Base-by-base conservation (phyloP, 2,797 vertebrate species). In the Periophthalmus magnuspinnatus region DNA sequence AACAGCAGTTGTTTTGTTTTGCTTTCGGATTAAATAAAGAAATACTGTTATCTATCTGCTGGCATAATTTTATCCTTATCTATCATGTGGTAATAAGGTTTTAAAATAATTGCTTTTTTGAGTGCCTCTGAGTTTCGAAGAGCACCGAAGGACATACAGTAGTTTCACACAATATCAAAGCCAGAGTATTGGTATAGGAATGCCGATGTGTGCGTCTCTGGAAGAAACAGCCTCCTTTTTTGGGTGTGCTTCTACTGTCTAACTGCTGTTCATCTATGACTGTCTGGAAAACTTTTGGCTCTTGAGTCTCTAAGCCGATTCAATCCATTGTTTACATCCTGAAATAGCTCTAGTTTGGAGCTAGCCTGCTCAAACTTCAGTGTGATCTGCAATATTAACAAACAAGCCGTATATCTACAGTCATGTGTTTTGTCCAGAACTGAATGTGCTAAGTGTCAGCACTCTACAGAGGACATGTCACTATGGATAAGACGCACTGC, bases 361-460 rank as follows among this genome's bases (percentile, higher is more conserved):
- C 38, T 4, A 61, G n/a, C 28, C 2, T n/a, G 28, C 28, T 28
- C 28, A 28, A 28, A 28, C 28, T 28, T 28, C 28, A 28, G 1
- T 1, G 28, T 28, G 28, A 28, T 28, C 28, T 45, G 38, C 38
- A 41, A 41, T 41, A 41, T 41, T 72, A 13, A 64, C 22, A 61
- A 77, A 83, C 60, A 77, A 52, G 33, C 19, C 65, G 6, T 65
- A 54, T 52, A 54, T 76, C 65, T 36, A 19, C 19, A 7, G 69
- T 71, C 11, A 45, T 34, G 55, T 17, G 52, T 34, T 67, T 11
- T 58, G 41, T 68, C 41, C 60, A 22, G n/a, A 19, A 13, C 34
- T 17, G 24, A 0, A 34, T 17, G 22, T 79, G 68, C 45, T 24
- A 2, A 47, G 22, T 10, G 47, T 4, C 34, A 47, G 16, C 45